Evolutionary conservation across 2,888 invertebrate species (phyloP).

Genomic region (Drosophila bunnanda): DNA sequence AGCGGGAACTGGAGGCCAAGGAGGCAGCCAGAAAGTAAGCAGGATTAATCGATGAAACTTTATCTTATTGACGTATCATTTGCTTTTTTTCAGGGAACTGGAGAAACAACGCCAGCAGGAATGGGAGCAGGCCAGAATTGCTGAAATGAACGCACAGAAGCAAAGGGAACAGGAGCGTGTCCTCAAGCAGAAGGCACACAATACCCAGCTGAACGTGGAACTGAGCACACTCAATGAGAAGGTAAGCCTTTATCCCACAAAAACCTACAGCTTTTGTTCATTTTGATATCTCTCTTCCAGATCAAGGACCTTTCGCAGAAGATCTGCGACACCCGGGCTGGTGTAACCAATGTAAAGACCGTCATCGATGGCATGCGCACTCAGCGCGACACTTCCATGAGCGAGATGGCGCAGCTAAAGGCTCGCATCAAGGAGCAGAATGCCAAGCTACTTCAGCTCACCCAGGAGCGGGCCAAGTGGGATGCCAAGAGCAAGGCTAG

Average conservation of each 20-base stretch:
- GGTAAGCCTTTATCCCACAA: slow-evolving; percentile 51
- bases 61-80: too few relatives aligned
- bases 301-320: slow-evolving; percentile 92
- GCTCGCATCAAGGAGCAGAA: slow-evolving; percentile 93
- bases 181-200: slow-evolving; percentile 93
- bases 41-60: accelerated
- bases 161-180: slow-evolving; percentile 94
- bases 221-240: slow-evolving; percentile 87
- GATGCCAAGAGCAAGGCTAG: slow-evolving; percentile 87
- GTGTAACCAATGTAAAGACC: slow-evolving; percentile 95
- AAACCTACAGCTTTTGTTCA: background rate
- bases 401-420: slow-evolving; percentile 93
- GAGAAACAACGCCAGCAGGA: slow-evolving; percentile 97
- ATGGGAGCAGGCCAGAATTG: slow-evolving; percentile 95
- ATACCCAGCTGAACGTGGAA: slow-evolving; percentile 93
- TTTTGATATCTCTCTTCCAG: slow-evolving; percentile 65
- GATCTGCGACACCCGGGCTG: slow-evolving; percentile 92
- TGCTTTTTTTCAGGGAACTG: slow-evolving; percentile 89
- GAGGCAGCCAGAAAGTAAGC: slow-evolving; percentile 89
- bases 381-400: slow-evolving; percentile 95
- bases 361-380: slow-evolving; percentile 98
- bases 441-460: slow-evolving; percentile 90
- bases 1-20: slow-evolving; percentile 91
- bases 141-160: slow-evolving; percentile 94
- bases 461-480: slow-evolving; percentile 92